These are phyloP conservation scores for Formica selysi DNA, from an alignment of 1,140 invertebrate genomes.

Conservation along the genomic window DNA sequence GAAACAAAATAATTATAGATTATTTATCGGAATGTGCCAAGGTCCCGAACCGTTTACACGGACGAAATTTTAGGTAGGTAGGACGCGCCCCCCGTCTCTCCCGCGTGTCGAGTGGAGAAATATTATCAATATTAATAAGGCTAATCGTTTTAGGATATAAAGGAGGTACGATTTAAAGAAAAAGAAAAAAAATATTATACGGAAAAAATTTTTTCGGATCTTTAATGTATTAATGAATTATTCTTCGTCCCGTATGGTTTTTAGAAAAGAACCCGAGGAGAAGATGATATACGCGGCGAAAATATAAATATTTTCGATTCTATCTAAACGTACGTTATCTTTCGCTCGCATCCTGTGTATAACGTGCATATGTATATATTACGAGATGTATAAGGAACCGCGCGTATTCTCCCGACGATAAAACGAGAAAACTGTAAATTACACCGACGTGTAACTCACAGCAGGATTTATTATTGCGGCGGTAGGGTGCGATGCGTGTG, in stretches of 20 bases:
- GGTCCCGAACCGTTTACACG: constrained; percentile 82
- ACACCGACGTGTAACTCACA: constrained; percentile 48
- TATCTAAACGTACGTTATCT: constrained; percentile 64
- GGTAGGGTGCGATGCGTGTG: constrained; percentile 56
- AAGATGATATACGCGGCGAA: constrained; percentile 6
- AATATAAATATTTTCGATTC: constrained; percentile 40
- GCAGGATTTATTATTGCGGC: constrained; percentile 60
- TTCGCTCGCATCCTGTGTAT: constrained; percentile 83
- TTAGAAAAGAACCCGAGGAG: background rate
- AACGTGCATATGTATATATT: constrained; percentile 73
- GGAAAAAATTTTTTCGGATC: constrained; percentile 70
- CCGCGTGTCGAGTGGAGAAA: constrained; percentile 71
- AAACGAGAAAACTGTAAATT: constrained; percentile 67
- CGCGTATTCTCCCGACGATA: constrained; percentile 76
- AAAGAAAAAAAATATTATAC: constrained; percentile 59
- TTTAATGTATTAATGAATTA: constrained; percentile 77
- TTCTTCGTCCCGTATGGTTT: constrained; percentile 78
- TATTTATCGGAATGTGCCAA: constrained; percentile 85
- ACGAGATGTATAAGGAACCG: constrained; percentile 68
- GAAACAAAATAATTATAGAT: constrained; percentile 63
- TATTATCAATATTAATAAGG: constrained; percentile 71
- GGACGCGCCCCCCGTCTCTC: constrained; percentile 79
- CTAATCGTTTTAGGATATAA: constrained; percentile 71
- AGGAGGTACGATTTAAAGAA: constrained; percentile 59
- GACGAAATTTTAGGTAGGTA: constrained; percentile 73